phyloP scores from a whole-genome alignment of 2,113 vertebrate species.

The Sinocyclocheilus rhinocerous region DNA sequence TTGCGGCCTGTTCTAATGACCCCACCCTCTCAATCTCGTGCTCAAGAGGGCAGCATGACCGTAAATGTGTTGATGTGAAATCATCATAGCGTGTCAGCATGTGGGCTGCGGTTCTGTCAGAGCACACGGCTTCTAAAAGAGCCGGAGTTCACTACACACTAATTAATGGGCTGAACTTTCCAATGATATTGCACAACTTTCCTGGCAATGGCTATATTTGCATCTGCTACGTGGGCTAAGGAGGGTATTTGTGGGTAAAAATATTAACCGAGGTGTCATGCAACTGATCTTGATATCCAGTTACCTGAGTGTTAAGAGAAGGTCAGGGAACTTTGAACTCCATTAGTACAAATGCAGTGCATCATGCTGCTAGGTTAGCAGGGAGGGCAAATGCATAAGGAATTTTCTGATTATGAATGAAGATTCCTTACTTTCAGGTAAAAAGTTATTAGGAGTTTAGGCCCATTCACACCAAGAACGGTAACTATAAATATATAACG shows the following conservation, averaged over 20 bases:
- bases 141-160: constrained; percentile 81
- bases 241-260: constrained; percentile 72
- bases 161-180: constrained; percentile 79
- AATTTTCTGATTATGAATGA: background rate
- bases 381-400: background rate
- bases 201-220: constrained; percentile 74
- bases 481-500: too few species aligned
- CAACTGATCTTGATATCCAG: constrained; percentile 70
- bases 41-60: constrained; percentile 23
- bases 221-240: constrained; percentile 68
- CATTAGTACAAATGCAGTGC: constrained; percentile 55
- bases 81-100: constrained; percentile 76
- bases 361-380: background rate
- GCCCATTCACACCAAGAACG: too few species aligned
- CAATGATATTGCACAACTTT: constrained; percentile 74
- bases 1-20: constrained; percentile 4
- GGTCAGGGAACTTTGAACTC: constrained; percentile 35
- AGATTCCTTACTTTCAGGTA: background rate
- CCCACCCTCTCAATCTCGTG: constrained; percentile 11
- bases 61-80: constrained; percentile 75
- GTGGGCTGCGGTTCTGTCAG: constrained; percentile 64
- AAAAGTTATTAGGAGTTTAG: too few species aligned
- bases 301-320: constrained; percentile 42
- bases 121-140: constrained; percentile 72
- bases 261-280: constrained; percentile 74